These are phyloP conservation scores for Thripadectes ignobilis DNA, from an alignment of 2,797 vertebrate species.

Conservation along the genomic window DNA sequence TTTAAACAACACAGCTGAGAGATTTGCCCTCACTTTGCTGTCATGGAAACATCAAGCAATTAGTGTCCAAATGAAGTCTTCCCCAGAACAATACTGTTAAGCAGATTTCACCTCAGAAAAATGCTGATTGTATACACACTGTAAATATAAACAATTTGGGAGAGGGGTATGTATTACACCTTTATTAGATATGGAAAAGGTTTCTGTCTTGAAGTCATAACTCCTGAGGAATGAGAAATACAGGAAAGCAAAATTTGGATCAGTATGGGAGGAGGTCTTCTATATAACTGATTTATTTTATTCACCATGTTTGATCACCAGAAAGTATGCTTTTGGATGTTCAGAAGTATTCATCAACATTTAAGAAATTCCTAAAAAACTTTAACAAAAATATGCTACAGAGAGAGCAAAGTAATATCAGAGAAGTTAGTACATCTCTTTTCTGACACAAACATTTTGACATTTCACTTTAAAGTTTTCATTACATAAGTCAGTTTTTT, in stretches of 20 bases:
- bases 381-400: not conserved
- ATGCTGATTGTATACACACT: not conserved
- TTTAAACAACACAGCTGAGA: not conserved
- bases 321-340: not conserved
- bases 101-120: not conserved
- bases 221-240: not conserved
- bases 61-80: not conserved
- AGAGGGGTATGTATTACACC: not conserved
- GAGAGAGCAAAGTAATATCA: not conserved
- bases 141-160: not conserved
- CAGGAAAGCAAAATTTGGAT: not conserved
- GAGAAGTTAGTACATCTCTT: not conserved
- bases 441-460: not conserved
- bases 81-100: not conserved
- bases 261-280: not conserved
- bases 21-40: not conserved
- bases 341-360: not conserved
- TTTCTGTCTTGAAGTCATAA: not conserved
- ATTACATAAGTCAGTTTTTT: not conserved
- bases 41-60: not conserved
- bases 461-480: not conserved
- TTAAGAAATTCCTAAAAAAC: not conserved
- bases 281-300: not conserved
- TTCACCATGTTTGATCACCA: not conserved
- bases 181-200: not conserved